Evolutionary conservation across 2,797 vertebrate genomes (phyloP).

Genomic region (Microctenopoma stevenorrisi): DNA sequence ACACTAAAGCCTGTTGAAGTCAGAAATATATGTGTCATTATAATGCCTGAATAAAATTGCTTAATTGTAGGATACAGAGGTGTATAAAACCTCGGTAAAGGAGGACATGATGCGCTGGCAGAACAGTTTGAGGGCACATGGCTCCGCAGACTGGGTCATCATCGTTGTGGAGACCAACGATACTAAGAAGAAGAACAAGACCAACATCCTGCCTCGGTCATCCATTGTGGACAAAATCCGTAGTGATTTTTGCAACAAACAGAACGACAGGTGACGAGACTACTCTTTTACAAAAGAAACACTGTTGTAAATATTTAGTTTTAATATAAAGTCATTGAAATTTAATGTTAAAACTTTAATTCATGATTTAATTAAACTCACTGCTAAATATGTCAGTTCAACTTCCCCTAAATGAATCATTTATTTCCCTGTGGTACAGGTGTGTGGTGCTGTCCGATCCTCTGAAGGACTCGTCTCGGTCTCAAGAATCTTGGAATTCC

Average conservation of each 20-base stretch:
- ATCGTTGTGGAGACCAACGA: slow-evolving; percentile 95
- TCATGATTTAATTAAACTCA: not conserved
- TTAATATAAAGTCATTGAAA: too few species aligned
- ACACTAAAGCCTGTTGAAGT: too few species aligned
- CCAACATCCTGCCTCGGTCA: slow-evolving; percentile 96
- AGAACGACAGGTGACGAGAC: slow-evolving; percentile 92
- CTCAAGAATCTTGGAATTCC: slow-evolving; percentile 98
- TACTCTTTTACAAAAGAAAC: not conserved
- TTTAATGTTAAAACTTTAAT: not conserved
- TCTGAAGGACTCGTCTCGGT: slow-evolving; percentile 95
- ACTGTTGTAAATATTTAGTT: too few species aligned
- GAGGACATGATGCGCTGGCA: slow-evolving; percentile 98
- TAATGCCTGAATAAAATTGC: not conserved
- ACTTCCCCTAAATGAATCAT: not conserved
- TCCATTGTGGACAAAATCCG: slow-evolving; percentile 99
- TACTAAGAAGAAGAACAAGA: slow-evolving; percentile 98
- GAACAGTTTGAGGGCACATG: slow-evolving; percentile 88
- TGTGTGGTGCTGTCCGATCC: slow-evolving; percentile 96
- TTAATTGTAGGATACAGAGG: slow-evolving; percentile 90
- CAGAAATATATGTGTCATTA: not conserved
- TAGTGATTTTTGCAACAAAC: slow-evolving; percentile 98
- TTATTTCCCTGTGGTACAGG: slow-evolving; percentile 70
- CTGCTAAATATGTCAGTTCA: not conserved
- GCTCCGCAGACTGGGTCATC: slow-evolving; percentile 94
- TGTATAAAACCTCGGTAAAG: slow-evolving; percentile 93